Percentiles rank a stretch among this genome's conserved stretches.
These are phyloP conservation scores for Tursiops truncatus DNA, from an alignment of 2,113 vertebrate species.

Conservation along the genomic window DNA sequence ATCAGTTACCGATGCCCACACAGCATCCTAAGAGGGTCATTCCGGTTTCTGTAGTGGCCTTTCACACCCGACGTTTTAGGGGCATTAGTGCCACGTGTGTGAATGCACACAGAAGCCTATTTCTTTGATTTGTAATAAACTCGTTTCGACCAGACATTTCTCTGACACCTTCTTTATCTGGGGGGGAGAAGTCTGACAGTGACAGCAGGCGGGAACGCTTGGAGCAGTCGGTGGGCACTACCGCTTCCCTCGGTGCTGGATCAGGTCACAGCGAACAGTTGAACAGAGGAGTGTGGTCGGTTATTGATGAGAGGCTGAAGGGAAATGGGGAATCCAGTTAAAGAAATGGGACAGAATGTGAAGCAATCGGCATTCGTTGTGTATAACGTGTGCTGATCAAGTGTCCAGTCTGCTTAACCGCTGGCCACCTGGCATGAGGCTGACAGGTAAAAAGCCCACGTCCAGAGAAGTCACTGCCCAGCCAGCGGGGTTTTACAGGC, in stretches of 20 bases:
- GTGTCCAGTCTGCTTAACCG: neutral
- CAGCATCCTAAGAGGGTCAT: fast-evolving
- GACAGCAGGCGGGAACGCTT: neutral
- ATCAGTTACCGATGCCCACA: fast-evolving
- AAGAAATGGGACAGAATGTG: neutral
- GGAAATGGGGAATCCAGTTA: no score
- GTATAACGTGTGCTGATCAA: neutral
- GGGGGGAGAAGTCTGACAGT: neutral
- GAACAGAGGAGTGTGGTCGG: fast-evolving
- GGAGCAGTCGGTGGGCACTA: fast-evolving
- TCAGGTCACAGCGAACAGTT: fast-evolving
- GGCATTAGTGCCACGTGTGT: fast-evolving
- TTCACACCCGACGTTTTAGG: fast-evolving
- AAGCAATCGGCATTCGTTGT: neutral
- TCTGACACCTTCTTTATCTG: neutral
- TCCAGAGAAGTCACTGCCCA: neutral
- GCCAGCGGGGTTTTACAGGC: neutral
- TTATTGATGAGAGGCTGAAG: no score
- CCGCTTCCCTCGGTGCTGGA: fast-evolving
- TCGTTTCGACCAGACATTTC: neutral
- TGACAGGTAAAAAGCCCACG: neutral
- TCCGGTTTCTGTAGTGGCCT: fast-evolving
- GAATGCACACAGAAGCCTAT: no score
- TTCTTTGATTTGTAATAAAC: neutral
- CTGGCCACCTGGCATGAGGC: neutral